Base-by-base conservation (phyloP, 2,888 invertebrate species). In the Herminia tarsipennalis region DNA sequence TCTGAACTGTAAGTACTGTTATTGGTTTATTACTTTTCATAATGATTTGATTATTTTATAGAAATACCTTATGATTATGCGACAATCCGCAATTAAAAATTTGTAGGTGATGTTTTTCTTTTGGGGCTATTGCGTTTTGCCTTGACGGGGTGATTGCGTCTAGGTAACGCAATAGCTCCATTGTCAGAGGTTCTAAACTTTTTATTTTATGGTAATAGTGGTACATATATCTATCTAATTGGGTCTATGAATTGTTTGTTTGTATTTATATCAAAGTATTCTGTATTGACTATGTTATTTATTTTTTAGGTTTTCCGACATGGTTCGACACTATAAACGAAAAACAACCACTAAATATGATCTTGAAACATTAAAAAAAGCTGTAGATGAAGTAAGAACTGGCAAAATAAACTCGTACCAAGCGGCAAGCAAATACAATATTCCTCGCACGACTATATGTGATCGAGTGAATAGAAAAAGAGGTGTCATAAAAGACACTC, bases 401-500 rank as follows among this genome's bases (percentile, higher is more conserved):
- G 27, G 27, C 27, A 27, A 27, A 12, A 10, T 51, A 22, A 56
- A 53, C 36, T 34, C 51, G n/a, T 56, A 59, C 27, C 56, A 56
- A 46, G 56, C 53, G 8, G 18, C 56, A 41, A 35, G 39, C 28
- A 50, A 53, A 33, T 59, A 56, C 24, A 25, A 30, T 9, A 56
- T 59, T 10, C 57, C 50, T 6, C 48, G 48, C 6, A 54, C 35
- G 12, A 54, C 53, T 21, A 53, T 56, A 39, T 20, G 24, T 12
- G 59, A 59, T 27, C 5, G 55, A 43, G 48, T 56, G 1, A 55
- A 53, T 10, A 12, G 10, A 4, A 49, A 38, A 37, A 47, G 36
- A 49, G 53, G 56, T 16, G 38, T 49, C 21, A 39, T 58, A 13
- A 58, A 55, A 24, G 52, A 55, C 1, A 52, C 24, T 9, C 34